Base-by-base conservation (phyloP, 2,888 invertebrate species). In the Thera obeliscata region DNA sequence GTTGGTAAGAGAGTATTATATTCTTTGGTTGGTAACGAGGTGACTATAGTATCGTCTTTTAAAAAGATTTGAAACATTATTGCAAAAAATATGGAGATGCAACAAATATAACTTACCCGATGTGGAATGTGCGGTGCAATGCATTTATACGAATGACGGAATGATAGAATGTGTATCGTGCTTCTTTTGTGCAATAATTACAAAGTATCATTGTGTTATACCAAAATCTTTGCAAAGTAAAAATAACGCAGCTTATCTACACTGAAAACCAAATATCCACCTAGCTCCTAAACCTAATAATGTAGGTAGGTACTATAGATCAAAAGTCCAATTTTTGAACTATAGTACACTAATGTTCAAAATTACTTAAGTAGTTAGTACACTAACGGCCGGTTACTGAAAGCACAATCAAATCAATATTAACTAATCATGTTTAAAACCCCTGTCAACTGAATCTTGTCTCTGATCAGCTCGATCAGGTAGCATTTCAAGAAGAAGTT, bases 21-120 rank as follows among this genome's bases (percentile, higher is more conserved):
- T n/a, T n/a, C n/a, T n/a, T n/a, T n/a, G n/a, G n/a, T n/a, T n/a
- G n/a, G n/a, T n/a, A n/a, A n/a, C n/a, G n/a, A n/a, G n/a, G n/a
- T n/a, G n/a, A n/a, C n/a, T 12, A n/a, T 12, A 49, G n/a, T 4
- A 12, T 49, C 5, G 49, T 49, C 4, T n/a, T 35, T 35, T 66
- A 74, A 66, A 76, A 72, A 76, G 73, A 76, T 61, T 3, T 70
- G 64, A 70, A 72, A 73, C 70, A 78, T 72, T 70, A 61, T 33
- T 12, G 71, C 77, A 78, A 80, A 76, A 71, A 75, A 78, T 76
- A 75, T 58, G 66, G 72, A 67, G 63, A 71, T 61, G 70, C 72
- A 69, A 81, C 83, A 81, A 83, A 83, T 9, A 64, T 77, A 84
- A 89, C 89, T 90, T 88, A 89, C 89, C 89, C 70, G 61, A 57